Conservation (phyloP, 2,113 vertebrate genomes). For the Odocoileus hemionus region DNA sequence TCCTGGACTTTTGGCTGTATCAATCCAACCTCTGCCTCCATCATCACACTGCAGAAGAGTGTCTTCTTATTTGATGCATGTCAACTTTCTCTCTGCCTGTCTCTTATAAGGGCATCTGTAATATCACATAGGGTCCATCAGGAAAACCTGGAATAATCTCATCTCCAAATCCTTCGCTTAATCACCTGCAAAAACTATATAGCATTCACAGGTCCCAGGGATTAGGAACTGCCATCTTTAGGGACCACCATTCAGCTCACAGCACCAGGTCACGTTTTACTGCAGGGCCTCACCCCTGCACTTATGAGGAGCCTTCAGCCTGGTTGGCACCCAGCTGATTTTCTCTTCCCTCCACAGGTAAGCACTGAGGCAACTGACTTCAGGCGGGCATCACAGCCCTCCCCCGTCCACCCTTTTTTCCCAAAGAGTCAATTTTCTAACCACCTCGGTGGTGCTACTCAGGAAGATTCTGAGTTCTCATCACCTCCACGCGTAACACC, state of each 20-base stretch:
- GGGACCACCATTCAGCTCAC: neutral
- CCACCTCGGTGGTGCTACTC: neutral
- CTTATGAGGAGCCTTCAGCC: neutral
- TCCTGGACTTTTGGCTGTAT: neutral
- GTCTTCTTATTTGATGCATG: neutral
- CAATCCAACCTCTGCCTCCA: accelerated
- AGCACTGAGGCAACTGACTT: neutral
- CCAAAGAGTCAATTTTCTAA: neutral
- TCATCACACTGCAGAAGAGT: accelerated
- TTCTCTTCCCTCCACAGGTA: accelerated
- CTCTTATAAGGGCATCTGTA: neutral
- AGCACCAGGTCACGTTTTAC: accelerated
- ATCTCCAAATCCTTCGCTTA: neutral
- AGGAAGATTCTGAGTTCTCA: neutral
- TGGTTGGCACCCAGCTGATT: too few species aligned
- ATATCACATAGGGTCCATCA: too few species aligned
- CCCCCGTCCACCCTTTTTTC: accelerated
- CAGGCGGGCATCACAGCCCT: accelerated
- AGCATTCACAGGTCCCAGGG: neutral
- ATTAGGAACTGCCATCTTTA: neutral
- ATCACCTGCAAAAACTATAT: neutral
- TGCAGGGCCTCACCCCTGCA: neutral
- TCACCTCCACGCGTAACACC: too few species aligned
- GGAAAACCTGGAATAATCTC: neutral
- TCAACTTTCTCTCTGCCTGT: neutral